Conservation (phyloP, 2,797 vertebrate genomes). For the Hephaestus fuliginosus region DNA sequence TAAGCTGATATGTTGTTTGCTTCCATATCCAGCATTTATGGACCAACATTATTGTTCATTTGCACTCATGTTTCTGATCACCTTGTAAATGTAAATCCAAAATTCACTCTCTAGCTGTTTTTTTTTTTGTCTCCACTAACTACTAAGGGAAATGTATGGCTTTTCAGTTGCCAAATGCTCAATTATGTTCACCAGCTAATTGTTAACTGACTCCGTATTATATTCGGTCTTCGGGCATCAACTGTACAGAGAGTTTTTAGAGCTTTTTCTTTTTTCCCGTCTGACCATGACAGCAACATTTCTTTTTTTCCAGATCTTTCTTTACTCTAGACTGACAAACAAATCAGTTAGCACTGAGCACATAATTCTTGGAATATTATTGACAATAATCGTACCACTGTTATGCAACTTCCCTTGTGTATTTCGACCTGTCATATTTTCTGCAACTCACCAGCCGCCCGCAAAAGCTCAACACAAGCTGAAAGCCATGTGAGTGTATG, state of each 20-base stretch:
- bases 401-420: constrained; percentile 26
- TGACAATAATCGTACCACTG: not conserved
- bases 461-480: not conserved
- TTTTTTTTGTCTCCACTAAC: not conserved
- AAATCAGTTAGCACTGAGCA: not conserved
- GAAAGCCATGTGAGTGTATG: constrained; percentile 27
- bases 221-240: not conserved
- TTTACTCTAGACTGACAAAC: not conserved
- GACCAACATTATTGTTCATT: not conserved
- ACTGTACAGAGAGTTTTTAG: not conserved
- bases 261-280: not conserved
- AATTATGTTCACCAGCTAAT: not conserved
- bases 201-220: not conserved
- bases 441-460: not conserved
- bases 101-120: too few species aligned
- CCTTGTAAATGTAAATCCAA: too few species aligned
- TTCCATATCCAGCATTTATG: not conserved
- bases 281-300: not conserved
- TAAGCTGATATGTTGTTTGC: not conserved
- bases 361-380: not conserved
- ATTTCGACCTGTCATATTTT: constrained; percentile 40
- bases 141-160: not conserved
- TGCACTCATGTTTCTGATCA: too few species aligned
- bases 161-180: not conserved
- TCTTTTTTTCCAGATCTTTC: not conserved